Evolutionary conservation across 1,140 invertebrate species (phyloP), one percentile per base, ranked within the genome.

Genomic region (Drosophila virilis): DNA sequence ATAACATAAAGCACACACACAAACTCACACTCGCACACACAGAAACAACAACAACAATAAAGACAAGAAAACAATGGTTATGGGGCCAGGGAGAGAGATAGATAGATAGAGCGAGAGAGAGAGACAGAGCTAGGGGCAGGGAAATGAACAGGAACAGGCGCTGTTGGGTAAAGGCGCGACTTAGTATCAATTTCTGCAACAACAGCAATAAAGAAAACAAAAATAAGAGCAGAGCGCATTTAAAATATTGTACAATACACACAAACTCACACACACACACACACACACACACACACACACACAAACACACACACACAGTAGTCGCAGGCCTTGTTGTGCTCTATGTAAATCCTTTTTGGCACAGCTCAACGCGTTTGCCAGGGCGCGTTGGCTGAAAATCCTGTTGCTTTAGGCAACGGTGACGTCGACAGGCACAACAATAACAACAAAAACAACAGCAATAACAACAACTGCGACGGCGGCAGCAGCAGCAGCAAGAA

Each of bases 321-420:
- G 22, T 32, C 48, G 42, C 32, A 60, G 43, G 32, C 43, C 13
- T 61, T 17, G 59, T 17, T 17, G 43, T 50, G 58, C 48, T 46
- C 45, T 67, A 60, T 73, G 73, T 75, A 84, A 84, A 84, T 80
- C 81, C 73, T 84, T 84, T 83, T 84, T 84, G 77, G 73, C 77
- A 84, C 77, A 84, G 80, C 77, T 84, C 80, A 84, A 84, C 80
- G 80, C 80, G 73, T 77, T 79, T 48, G 35, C 17, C 64, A 45
- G 80, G 74, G 54, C 67, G 66, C 55, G 76, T 61, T 77, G 46
- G 13, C 64, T 66, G 50, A 54, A 70, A 84, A 84, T 84, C 80
- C 80, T 84, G 73, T 80, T 84, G 81, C 80, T 84, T 84, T 80
- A 80, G 80, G 80, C 79, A 52, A 69, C 67, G 51, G 35, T 50